phyloP scores from a whole-genome alignment of 2,888 invertebrate genomes.

The Sympetrum striolatum region DNA sequence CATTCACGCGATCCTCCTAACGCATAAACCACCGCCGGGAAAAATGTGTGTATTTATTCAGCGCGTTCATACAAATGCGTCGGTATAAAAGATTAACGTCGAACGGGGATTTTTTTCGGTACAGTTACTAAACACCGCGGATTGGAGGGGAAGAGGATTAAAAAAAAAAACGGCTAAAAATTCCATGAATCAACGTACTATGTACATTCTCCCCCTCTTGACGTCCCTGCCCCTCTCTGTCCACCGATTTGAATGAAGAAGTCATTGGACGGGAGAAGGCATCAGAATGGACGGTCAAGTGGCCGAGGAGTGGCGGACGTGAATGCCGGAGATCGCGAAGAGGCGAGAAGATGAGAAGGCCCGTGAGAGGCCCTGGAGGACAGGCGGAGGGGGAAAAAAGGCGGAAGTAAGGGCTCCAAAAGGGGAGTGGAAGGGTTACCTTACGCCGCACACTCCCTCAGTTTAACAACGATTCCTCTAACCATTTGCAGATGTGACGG shows the following conservation, averaged over 20 bases:
- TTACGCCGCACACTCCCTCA: not conserved
- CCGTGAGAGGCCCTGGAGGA: not conserved
- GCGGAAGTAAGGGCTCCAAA: not conserved
- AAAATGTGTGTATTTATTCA: not conserved
- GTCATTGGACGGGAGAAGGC: not conserved
- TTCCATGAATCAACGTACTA: not conserved
- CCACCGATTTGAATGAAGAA: not conserved
- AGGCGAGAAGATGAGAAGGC: not conserved
- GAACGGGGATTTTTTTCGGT: not conserved
- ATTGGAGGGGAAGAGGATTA: not conserved
- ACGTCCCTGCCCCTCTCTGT: not conserved
- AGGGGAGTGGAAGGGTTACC: not conserved
- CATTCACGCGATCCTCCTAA: not conserved
- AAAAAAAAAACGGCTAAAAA: not conserved
- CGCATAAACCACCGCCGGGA: not conserved
- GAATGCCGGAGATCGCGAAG: not conserved
- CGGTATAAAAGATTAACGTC: not conserved
- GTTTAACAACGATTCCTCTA: not conserved
- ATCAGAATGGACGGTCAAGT: not conserved
- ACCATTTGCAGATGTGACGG: not conserved
- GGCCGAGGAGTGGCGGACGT: not conserved
- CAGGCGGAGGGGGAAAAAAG: not conserved
- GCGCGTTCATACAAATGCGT: not conserved
- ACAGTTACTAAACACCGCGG: not conserved
- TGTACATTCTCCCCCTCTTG: not conserved